These are phyloP conservation scores for Diachasma alloeum DNA, from an alignment of 1,140 invertebrate genomes.

Conservation along the genomic window DNA sequence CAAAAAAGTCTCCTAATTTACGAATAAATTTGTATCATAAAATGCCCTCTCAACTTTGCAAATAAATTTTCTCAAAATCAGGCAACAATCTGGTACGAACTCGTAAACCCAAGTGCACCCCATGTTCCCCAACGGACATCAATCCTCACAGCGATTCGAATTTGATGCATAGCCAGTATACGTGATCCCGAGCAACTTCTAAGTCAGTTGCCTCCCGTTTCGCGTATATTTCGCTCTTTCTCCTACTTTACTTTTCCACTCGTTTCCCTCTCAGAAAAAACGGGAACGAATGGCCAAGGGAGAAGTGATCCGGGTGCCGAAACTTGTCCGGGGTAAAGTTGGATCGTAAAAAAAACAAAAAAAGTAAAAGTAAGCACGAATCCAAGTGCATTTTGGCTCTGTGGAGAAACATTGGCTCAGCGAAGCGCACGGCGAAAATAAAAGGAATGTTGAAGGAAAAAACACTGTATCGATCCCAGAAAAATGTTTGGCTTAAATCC, in stretches of 20 bases:
- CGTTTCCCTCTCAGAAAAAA: background rate
- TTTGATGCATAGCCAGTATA: constrained; percentile 9
- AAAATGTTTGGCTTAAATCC: background rate
- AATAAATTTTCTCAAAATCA: constrained; percentile 2
- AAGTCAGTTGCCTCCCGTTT: background rate
- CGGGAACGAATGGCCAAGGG: background rate
- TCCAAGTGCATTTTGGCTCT: no score
- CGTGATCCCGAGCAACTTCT: background rate
- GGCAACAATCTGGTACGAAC: background rate
- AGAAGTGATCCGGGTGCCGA: constrained; percentile 29
- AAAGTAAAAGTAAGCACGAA: constrained; percentile 12
- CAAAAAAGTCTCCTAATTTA: background rate
- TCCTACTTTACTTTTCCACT: background rate
- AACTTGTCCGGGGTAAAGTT: constrained; percentile 45
- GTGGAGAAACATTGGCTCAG: background rate
- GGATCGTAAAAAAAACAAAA: constrained; percentile 42
- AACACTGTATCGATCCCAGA: background rate
- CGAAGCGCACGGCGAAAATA: background rate
- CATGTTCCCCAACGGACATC: background rate
- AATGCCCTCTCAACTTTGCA: background rate
- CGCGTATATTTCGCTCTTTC: background rate
- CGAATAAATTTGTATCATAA: background rate
- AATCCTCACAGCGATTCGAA: constrained; percentile 3
- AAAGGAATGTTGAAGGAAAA: background rate
- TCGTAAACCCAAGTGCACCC: background rate